phyloP scores from a whole-genome alignment of 2,797 vertebrate species.

The Leptodactylus fallax region DNA sequence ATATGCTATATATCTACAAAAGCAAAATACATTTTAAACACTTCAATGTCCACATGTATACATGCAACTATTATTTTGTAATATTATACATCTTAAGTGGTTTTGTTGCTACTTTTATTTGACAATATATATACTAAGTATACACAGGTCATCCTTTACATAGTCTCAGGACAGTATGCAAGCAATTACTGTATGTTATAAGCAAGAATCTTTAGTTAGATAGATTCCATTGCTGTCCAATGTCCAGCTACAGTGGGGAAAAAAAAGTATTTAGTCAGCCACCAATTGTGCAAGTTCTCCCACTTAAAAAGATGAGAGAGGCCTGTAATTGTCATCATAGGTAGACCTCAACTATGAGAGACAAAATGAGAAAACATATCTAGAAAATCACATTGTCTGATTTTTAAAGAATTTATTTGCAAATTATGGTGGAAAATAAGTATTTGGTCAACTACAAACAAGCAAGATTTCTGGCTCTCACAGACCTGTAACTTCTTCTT shows the following conservation, averaged over 20 bases:
- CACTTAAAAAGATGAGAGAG: too few species aligned
- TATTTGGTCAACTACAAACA: too few species aligned
- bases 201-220: background rate
- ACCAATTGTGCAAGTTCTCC: too few species aligned
- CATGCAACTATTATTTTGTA: background rate
- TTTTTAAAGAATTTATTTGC: too few species aligned
- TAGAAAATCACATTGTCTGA: too few species aligned
- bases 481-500: too few species aligned
- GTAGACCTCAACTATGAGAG: too few species aligned
- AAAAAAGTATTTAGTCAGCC: too few species aligned
- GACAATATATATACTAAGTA: background rate
- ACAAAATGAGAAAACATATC: too few species aligned
- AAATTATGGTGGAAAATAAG: too few species aligned
- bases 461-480: too few species aligned
- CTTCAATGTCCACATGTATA: background rate
- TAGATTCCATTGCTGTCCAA: background rate
- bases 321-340: too few species aligned
- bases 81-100: background rate
- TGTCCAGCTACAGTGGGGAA: background rate
- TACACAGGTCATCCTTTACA: background rate
- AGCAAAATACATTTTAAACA: background rate
- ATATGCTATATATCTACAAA: background rate
- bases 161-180: background rate
- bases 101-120: background rate
- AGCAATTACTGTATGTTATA: background rate